Conservation (phyloP, 2,113 vertebrate species). For the Istiophorus platypterus region DNA sequence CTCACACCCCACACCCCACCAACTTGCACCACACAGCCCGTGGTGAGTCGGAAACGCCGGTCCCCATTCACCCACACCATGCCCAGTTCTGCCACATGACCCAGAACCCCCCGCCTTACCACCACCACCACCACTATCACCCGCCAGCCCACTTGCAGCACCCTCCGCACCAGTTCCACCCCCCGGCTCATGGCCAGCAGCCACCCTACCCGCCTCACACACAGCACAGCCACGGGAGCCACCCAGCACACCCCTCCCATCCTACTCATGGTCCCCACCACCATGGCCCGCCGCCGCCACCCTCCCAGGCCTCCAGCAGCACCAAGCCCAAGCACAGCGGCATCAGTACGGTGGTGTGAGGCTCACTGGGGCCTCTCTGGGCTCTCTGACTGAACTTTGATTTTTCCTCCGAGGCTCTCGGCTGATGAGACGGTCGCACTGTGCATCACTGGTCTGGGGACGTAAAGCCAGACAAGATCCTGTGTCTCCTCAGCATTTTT, state of each 20-base stretch:
- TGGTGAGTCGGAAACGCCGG: constrained; percentile 82
- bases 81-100: constrained; percentile 90
- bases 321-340: constrained; percentile 96
- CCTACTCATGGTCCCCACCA: constrained; percentile 84
- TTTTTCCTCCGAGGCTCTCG: constrained; percentile 51
- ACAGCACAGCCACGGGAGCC: constrained; percentile 84
- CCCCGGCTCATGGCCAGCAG: constrained; percentile 82
- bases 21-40: constrained; percentile 87
- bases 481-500: constrained; percentile 50
- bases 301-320: constrained; percentile 78
- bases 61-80: constrained; percentile 85
- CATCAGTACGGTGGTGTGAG: constrained; percentile 96
- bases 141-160: constrained; percentile 91
- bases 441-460: constrained; percentile 62
- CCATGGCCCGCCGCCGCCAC: constrained; percentile 83
- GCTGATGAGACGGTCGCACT: constrained; percentile 55
- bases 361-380: constrained; percentile 44
- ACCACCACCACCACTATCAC: constrained; percentile 96
- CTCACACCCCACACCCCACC: constrained; percentile 83
- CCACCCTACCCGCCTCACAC: constrained; percentile 70
- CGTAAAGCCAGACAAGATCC: constrained; percentile 53
- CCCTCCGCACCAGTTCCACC: constrained; percentile 87
- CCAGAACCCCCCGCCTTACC: constrained; percentile 95
- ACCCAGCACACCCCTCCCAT: constrained; percentile 82
- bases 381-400: constrained; percentile 61